phyloP scores from a whole-genome alignment of 2,888 invertebrate genomes.

The Philaethria dido region DNA sequence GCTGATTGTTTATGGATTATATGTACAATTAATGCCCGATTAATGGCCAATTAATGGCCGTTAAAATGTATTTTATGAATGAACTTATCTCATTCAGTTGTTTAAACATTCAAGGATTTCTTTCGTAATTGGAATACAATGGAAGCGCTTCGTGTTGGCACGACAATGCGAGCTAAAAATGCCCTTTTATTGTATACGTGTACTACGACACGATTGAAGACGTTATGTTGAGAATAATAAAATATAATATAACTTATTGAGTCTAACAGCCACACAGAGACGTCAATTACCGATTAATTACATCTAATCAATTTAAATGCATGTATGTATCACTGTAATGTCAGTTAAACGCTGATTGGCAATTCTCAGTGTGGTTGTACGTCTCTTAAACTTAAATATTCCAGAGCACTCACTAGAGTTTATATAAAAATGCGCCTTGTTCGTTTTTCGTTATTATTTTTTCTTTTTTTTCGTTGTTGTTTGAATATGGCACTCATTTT shows the following conservation, averaged over 20 bases:
- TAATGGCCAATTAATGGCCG: too few relatives aligned
- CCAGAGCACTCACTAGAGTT: constrained; percentile 27
- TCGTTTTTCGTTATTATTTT: background rate
- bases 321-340: background rate
- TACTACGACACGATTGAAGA: background rate
- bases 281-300: background rate
- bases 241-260: background rate
- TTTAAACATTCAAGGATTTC: constrained; percentile 27
- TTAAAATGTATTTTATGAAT: background rate
- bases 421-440: background rate
- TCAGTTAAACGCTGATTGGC: background rate
- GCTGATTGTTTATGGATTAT: too few relatives aligned
- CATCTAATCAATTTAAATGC: background rate
- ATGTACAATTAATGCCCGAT: too few relatives aligned
- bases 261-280: background rate
- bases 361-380: background rate
- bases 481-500: constrained; percentile 39
- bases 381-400: constrained; percentile 20
- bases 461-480: constrained; percentile 12
- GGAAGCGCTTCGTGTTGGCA: constrained; percentile 38
- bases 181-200: constrained; percentile 32
- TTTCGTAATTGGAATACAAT: constrained; percentile 36
- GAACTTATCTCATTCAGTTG: constrained; percentile 30
- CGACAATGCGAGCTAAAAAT: constrained; percentile 36
- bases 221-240: background rate